These are phyloP conservation scores for Euschistus heros DNA, from an alignment of 1,140 invertebrate genomes.

Conservation along the genomic window DNA sequence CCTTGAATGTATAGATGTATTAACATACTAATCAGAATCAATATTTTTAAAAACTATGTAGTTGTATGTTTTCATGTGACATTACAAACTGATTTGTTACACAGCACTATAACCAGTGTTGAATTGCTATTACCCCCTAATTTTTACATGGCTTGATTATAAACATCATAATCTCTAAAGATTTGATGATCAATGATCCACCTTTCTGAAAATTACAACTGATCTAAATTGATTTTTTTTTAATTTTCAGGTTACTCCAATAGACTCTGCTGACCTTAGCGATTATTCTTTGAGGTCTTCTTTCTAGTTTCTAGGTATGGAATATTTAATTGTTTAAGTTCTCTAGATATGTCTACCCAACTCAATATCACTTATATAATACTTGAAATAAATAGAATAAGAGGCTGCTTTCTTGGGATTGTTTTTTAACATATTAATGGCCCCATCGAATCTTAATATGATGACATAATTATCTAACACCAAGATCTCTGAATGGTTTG, in stretches of 20 bases:
- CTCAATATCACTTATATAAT: not conserved
- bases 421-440: not conserved
- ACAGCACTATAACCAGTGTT: no score
- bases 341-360: no score
- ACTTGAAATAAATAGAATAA: no score
- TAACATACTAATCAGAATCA: no score
- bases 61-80: no score
- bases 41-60: no score
- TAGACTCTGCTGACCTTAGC: not conserved
- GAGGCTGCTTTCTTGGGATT: not conserved
- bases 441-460: not conserved
- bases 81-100: no score
- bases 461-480: conserved; percentile 11
- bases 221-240: not conserved
- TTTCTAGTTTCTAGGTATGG: not conserved
- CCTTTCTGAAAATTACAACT: not conserved
- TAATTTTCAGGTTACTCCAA: not conserved
- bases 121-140: no score
- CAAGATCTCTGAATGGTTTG: conserved; percentile 23
- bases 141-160: no score
- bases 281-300: not conserved
- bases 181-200: not conserved
- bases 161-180: not conserved
- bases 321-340: not conserved
- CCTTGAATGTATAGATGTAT: no score